Percentiles rank a stretch among this genome's conserved stretches.
These are phyloP conservation scores for Pammene aurita DNA, from an alignment of 2,888 invertebrate genomes.

Conservation along the genomic window DNA sequence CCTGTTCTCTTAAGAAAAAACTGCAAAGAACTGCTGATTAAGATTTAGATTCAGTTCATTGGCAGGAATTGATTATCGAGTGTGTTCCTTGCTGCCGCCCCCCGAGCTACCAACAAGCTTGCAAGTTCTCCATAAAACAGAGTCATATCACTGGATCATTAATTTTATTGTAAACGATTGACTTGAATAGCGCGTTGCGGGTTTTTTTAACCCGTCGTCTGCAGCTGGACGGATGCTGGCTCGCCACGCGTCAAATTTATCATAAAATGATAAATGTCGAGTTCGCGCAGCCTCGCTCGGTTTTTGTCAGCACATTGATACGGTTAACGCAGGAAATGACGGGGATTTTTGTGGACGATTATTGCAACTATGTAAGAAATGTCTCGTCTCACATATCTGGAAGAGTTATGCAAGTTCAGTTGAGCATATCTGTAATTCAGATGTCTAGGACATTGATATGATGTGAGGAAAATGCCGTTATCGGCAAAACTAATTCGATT, in stretches of 20 bases:
- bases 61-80: conserved; percentile 6
- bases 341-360: conserved; percentile 33
- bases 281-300: conserved; percentile 41
- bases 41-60: too few species aligned
- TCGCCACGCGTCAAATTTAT: conserved; percentile 65
- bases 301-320: conserved; percentile 36
- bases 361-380: conserved; percentile 26
- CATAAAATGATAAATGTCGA: conserved; percentile 63
- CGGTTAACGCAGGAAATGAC: conserved; percentile 34
- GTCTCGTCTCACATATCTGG: neutral
- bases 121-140: conserved; percentile 18
- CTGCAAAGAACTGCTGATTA: too few species aligned
- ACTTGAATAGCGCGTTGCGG: conserved; percentile 70
- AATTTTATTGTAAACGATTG: conserved; percentile 73
- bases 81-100: neutral
- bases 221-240: conserved; percentile 65
- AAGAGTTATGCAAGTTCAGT: neutral
- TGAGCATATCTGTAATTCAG: neutral
- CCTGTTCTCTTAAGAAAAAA: too few species aligned
- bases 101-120: neutral
- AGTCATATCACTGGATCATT: conserved; percentile 62
- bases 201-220: conserved; percentile 51
- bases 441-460: neutral
- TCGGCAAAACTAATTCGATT: neutral
- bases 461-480: neutral